Evolutionary conservation across 2,797 vertebrate genomes (phyloP).

Genomic region (Loriculus beryllinus): DNA sequence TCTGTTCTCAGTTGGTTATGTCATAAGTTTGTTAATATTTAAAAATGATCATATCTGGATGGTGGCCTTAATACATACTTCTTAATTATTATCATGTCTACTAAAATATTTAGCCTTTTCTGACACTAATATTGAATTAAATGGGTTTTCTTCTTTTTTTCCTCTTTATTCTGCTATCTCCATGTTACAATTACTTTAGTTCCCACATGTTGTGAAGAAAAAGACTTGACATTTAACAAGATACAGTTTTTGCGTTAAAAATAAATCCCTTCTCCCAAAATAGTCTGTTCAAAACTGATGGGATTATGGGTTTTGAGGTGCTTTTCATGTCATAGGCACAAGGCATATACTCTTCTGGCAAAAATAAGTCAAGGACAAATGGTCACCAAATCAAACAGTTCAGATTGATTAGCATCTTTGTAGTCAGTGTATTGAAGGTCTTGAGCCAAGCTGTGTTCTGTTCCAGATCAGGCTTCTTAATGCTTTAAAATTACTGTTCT

Average conservation of each 20-base stretch:
- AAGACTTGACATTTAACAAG: background rate
- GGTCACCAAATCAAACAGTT: background rate
- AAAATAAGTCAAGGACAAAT: background rate
- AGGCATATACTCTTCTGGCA: background rate
- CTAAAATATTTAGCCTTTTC: background rate
- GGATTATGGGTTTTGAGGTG: background rate
- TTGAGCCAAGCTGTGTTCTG: background rate
- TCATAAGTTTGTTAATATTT: background rate
- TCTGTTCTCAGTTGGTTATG: background rate
- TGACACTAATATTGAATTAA: background rate
- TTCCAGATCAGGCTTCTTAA: background rate
- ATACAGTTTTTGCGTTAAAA: background rate
- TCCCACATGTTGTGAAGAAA: background rate
- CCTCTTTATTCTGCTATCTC: background rate
- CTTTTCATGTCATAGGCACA: background rate
- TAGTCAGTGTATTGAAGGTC: background rate
- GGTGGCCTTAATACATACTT: background rate
- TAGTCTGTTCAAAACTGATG: background rate
- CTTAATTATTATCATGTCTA: background rate
- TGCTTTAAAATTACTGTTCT: background rate
- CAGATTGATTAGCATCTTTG: background rate
- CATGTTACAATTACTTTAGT: background rate
- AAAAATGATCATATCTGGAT: background rate
- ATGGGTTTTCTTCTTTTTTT: background rate
- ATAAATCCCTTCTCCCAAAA: background rate